Evolutionary conservation across 2,797 vertebrate species (phyloP), one percentile per base, ranked within the genome.

Genomic region (Gorsachius magnificus): DNA sequence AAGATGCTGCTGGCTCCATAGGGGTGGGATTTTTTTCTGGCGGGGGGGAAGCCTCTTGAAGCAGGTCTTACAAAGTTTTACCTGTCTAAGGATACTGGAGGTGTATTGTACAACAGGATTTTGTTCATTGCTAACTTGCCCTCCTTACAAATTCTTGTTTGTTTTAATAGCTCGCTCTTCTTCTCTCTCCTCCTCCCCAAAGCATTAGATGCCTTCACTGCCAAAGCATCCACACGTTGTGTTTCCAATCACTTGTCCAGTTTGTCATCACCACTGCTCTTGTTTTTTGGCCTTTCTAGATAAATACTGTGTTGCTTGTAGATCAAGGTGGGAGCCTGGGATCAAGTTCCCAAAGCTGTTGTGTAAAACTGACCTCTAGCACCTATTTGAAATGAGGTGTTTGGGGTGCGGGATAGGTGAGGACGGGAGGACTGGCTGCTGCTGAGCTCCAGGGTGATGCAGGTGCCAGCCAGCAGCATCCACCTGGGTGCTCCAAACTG

Each of bases 41-140:
- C 43, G 38, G 51, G 46, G 50, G 14, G 26, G 26, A 28, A 58
- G 43, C 17, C 16, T 43, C 74, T 61, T 57, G 38, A 35, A 90
- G 35, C 25, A 41, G 25, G n/a, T 56, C 24, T 46, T 43, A 15
- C 0, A 0, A 78, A 43, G 29, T 87, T 84, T 20, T 69, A n/a
- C 0, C 0, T 7, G 1, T 56, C 4, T 70, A 38, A 83, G 26
- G 57, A 25, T 35, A 21, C 15, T 36, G 11, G 36, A 69, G 21
- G 4, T 6, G 1, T 13, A 0, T 51, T 68, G 45, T 54, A 41
- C 28, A 29, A 36, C 8, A 56, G 69, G 11, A n/a, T 60, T 81
- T 83, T 71, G 19, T 48, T 69, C 78, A 58, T 68, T 76, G 25
- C 15, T 61, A 43, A 50, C 31, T 48, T 65, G 28, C 5, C 26